A percentile compares a stretch with the other conserved stretches of the same genome.
phyloP scores from a whole-genome alignment of 2,113 vertebrate genomes.

The Silurus asotus region DNA sequence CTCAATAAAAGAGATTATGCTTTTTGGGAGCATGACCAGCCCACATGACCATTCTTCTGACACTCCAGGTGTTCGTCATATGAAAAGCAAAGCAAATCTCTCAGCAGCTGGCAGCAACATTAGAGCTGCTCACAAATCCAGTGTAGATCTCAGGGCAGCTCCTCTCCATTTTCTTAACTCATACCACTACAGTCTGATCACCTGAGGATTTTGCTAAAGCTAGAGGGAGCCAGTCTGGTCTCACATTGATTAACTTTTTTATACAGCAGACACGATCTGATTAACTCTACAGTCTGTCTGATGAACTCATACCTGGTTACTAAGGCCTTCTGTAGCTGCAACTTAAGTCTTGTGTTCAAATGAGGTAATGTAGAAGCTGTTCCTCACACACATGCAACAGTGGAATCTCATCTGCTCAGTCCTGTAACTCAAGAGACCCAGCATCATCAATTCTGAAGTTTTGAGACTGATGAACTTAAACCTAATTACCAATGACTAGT shows the following conservation, averaged over 20 bases:
- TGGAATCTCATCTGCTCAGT: background rate
- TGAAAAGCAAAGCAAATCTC: constrained; percentile 20
- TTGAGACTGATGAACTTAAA: background rate
- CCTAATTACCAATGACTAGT: background rate
- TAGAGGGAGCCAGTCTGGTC: background rate
- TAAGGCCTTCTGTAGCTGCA: background rate
- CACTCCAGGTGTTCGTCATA: constrained; percentile 6
- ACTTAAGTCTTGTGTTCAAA: background rate
- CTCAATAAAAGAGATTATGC: constrained; percentile 2
- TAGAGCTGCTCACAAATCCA: background rate
- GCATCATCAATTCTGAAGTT: background rate
- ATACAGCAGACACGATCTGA: background rate
- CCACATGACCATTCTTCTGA: background rate
- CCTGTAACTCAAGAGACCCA: background rate
- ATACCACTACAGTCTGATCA: background rate
- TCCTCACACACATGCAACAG: background rate
- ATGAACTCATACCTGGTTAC: background rate
- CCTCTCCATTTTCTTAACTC: background rate
- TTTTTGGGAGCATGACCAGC: constrained; percentile 9
- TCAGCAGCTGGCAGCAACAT: constrained; percentile 3
- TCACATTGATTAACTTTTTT: background rate
- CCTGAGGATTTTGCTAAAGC: background rate
- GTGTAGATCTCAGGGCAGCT: background rate
- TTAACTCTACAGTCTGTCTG: background rate
- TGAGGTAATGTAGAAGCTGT: background rate